Conservation (phyloP, 2,888 invertebrate species). For the Elysia crispata region DNA sequence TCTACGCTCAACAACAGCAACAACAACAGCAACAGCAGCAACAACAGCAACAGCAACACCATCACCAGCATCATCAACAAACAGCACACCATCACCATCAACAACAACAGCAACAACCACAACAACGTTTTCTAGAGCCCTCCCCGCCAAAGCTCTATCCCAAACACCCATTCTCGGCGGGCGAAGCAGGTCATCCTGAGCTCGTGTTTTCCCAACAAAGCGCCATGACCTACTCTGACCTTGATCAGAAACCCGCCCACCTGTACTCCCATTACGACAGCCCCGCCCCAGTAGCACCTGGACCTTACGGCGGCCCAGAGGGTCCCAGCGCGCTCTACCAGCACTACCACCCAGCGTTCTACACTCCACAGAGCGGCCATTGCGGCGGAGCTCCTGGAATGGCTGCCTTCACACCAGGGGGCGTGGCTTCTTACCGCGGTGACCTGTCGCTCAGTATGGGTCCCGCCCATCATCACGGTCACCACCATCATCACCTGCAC, state of each 20-base stretch:
- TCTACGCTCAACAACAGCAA: conserved; percentile 43
- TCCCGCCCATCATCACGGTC: conserved; percentile 57
- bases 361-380: conserved; percentile 56
- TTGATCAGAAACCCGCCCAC: conserved; percentile 61
- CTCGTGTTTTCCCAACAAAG: conserved; percentile 57
- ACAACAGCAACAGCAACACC: conserved; percentile 23
- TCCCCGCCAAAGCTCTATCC: conserved; percentile 55
- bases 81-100: conserved; percentile 51
- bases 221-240: conserved; percentile 49
- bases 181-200: conserved; percentile 50
- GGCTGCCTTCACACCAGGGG: conserved; percentile 42
- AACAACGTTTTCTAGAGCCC: conserved; percentile 58
- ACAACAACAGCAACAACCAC: conserved; percentile 54
- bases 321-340: conserved; percentile 54
- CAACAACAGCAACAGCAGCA: conserved; percentile 31
- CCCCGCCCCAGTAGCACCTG: conserved; percentile 42
- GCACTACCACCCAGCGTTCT: conserved; percentile 62
- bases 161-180: conserved; percentile 52
- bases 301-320: conserved; percentile 53
- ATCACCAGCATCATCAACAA: conserved; percentile 17
- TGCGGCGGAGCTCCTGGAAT: conserved; percentile 44
- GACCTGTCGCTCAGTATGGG: conserved; percentile 48
- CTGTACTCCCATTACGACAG: conserved; percentile 55
- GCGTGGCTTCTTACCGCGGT: conserved; percentile 53
- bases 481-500: conserved; percentile 57